These are phyloP conservation scores for human DNA, from an alignment of 2,113 vertebrate genomes.

Conservation along the genomic window DNA sequence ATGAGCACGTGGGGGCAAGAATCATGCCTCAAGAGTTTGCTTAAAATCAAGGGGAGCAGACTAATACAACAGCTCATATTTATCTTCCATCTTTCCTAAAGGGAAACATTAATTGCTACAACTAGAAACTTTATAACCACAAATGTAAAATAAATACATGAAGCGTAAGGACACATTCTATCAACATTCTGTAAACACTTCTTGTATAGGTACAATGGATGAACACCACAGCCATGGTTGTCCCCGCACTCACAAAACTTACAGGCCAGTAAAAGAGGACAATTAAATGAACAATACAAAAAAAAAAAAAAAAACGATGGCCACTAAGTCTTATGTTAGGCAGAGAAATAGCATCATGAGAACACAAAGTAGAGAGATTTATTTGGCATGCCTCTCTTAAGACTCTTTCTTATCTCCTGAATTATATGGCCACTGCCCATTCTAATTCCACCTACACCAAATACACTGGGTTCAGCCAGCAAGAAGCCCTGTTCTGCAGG, in stretches of 20 bases:
- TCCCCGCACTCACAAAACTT: not conserved
- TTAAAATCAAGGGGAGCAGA: not conserved
- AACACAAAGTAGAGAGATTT: not conserved
- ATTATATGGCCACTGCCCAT: not conserved
- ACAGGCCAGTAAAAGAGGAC: not conserved
- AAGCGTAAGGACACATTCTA: not conserved
- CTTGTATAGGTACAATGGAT: not conserved
- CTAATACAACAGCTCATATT: not conserved
- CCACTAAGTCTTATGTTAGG: not conserved
- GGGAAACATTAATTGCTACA: not conserved
- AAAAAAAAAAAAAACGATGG: too few relatives aligned
- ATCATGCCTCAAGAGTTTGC: not conserved
- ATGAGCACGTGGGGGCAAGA: not conserved
- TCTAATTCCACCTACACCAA: not conserved
- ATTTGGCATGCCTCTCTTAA: not conserved
- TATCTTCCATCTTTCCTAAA: not conserved
- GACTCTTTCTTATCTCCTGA: not conserved
- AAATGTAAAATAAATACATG: not conserved
- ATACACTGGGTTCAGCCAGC: not conserved
- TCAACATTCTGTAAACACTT: not conserved
- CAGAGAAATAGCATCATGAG: fast-evolving
- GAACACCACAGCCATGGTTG: not conserved
- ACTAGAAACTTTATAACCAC: not conserved
- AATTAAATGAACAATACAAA: not conserved
- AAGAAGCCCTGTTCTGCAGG: not conserved